These are phyloP conservation scores for Nothocercus julius DNA, from an alignment of 2,113 vertebrate species.

Conservation along the genomic window DNA sequence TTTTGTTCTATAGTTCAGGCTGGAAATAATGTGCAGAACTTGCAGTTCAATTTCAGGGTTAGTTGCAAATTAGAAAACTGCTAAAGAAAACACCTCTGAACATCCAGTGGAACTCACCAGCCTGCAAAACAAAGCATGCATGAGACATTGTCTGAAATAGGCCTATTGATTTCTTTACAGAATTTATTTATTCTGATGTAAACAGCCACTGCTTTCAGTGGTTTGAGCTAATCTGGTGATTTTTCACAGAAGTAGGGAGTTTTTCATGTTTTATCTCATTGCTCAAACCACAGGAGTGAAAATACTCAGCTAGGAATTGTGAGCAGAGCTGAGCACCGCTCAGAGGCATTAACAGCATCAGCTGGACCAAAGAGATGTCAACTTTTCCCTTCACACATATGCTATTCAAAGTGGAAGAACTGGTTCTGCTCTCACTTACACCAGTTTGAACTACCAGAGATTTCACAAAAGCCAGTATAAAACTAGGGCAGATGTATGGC, in stretches of 20 bases:
- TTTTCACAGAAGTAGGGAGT: background rate
- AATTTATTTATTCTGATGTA: background rate
- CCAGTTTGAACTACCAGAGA: background rate
- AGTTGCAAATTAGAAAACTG: background rate
- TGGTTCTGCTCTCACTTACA: background rate
- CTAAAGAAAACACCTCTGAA: background rate
- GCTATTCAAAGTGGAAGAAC: background rate
- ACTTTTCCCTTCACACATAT: accelerated
- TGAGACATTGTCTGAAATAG: background rate
- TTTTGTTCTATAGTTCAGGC: background rate
- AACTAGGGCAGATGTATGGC: background rate
- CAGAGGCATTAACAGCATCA: background rate
- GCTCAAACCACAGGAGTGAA: background rate
- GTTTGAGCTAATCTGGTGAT: background rate
- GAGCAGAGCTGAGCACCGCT: background rate
- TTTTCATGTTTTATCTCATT: background rate
- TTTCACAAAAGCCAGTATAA: background rate
- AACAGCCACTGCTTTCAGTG: background rate
- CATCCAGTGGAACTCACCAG: background rate
- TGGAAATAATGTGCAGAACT: background rate
- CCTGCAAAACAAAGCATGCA: background rate
- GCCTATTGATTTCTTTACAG: background rate
- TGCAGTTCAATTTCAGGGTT: background rate
- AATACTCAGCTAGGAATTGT: background rate
- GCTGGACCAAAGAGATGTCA: accelerated